Evolutionary conservation across 2,113 vertebrate species (phyloP), one percentile per base, ranked within the genome.

Genomic region (Ictidomys tridecemlineatus): DNA sequence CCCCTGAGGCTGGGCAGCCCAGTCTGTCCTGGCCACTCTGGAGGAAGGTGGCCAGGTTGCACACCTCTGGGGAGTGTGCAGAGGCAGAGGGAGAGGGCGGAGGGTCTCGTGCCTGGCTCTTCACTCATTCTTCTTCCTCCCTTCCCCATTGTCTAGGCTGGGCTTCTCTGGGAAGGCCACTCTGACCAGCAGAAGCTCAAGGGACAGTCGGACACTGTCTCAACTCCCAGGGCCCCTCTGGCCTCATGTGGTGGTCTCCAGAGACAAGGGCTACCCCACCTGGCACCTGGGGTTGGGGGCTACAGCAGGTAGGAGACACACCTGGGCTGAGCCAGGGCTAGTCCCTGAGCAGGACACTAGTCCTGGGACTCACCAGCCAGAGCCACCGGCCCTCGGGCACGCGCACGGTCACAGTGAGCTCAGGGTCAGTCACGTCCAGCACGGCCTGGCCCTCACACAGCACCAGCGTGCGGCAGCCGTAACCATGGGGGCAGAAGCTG

Each of bases 401-500:
- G 45, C 99, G 99, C 79, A 99, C 97, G 0, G 99, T 99, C 97
- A 99, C 97, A 0, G 99, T 98, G 93, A 99, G 98, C 39, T 99
- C 99, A 0, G 98, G 99, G 77, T 99, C 99, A 0, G 99, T 99
- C 92, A 99, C 98, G 0, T 99, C 99, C 98, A 99, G 98, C 82
- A 99, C 78, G 34, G 99, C 98, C 74, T 98, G 99, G 45, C 99
- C 99, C 97, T 99, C 99, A 0, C 99, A 99, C 63, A 99, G 98
- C 73, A 99, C 99, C 96, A 99, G 97, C 87, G 98, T 98, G 9
- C 99, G 99, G 96, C 99, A 99, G 74, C 99, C 99, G 0, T 99
- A 99, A 26, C 98, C 99, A 4, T 99, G 99, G 0, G 99, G 99
- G 92, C 99, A 99, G 98, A 99, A 99, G 53, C 99, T 98, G 9